Percentiles rank a stretch among this genome's conserved stretches.
Evolutionary conservation across 2,113 vertebrate genomes (phyloP).

Genomic region (Platysteira castanea): DNA sequence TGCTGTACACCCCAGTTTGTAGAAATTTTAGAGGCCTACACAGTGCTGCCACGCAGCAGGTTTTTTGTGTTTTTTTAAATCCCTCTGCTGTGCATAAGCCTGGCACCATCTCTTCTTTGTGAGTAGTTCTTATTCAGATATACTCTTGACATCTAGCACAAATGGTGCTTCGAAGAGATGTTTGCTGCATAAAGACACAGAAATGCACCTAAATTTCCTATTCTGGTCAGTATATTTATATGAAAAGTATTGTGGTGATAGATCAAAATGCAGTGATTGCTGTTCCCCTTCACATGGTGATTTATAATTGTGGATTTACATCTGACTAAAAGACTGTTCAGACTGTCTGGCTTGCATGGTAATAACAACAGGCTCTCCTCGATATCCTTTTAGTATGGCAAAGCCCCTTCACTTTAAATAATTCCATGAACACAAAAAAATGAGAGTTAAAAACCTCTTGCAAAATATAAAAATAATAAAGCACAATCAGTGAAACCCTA

Average conservation of each 20-base stretch:
- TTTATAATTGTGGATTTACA: slow-evolving; percentile 41
- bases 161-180: neutral
- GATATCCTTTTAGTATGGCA: neutral
- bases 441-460: slow-evolving; percentile 1
- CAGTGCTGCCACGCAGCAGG: neutral
- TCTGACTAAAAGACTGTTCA: slow-evolving; percentile 20
- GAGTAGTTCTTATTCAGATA: neutral
- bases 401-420: neutral
- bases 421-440: neutral
- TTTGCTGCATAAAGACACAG: neutral
- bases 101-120: neutral
- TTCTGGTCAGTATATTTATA: slow-evolving; percentile 8
- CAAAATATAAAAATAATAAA: slow-evolving; percentile 20
- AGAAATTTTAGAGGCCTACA: neutral
- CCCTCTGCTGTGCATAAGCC: neutral
- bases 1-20: neutral
- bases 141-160: neutral
- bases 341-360: slow-evolving; percentile 8
- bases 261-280: slow-evolving; percentile 27
- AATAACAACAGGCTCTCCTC: neutral
- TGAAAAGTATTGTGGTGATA: slow-evolving; percentile 25
- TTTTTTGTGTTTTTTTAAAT: neutral
- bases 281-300: neutral
- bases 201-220: neutral
- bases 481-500: neutral